phyloP scores from a whole-genome alignment of 2,888 invertebrate genomes.

The Diarsia dahlii region DNA sequence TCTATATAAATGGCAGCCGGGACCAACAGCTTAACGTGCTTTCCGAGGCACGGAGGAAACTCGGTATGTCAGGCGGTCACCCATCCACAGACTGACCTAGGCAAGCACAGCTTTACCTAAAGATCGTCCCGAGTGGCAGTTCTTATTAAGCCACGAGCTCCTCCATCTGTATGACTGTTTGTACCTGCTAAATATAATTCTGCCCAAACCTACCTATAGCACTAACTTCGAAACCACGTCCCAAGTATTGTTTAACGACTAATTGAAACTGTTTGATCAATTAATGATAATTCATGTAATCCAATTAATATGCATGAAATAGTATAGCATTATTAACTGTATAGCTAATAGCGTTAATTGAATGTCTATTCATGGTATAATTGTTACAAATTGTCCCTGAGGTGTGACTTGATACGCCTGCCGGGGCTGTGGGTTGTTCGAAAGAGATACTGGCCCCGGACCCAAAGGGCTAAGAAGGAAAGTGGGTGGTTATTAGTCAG shows the following conservation, averaged over 20 bases:
- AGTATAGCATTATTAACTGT: slow-evolving; percentile 27
- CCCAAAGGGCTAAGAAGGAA: too few species aligned
- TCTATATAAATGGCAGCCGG: too few species aligned
- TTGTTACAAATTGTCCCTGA: slow-evolving; percentile 43
- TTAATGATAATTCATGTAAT: slow-evolving; percentile 42
- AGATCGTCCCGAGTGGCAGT: too few species aligned
- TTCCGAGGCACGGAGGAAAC: too few species aligned
- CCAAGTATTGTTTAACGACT: slow-evolving; percentile 5
- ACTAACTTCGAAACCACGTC: slow-evolving; percentile 5
- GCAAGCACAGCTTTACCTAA: too few species aligned
- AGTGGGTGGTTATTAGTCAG: too few species aligned
- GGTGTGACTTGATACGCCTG: not conserved
- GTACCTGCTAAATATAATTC: not conserved
- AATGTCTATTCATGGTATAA: slow-evolving; percentile 31
- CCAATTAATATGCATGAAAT: slow-evolving; percentile 46
- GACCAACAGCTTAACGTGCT: too few species aligned
- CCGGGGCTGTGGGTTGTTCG: too few species aligned
- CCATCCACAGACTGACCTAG: too few species aligned
- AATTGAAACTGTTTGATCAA: slow-evolving; percentile 39
- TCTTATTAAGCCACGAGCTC: too few species aligned
- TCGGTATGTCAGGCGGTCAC: too few species aligned
- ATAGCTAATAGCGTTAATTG: slow-evolving; percentile 33
- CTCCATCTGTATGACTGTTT: not conserved
- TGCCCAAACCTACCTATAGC: not conserved
- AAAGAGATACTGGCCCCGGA: too few species aligned